Conservation (phyloP, 2,113 vertebrate species). For the Potamarius usumacintae region DNA sequence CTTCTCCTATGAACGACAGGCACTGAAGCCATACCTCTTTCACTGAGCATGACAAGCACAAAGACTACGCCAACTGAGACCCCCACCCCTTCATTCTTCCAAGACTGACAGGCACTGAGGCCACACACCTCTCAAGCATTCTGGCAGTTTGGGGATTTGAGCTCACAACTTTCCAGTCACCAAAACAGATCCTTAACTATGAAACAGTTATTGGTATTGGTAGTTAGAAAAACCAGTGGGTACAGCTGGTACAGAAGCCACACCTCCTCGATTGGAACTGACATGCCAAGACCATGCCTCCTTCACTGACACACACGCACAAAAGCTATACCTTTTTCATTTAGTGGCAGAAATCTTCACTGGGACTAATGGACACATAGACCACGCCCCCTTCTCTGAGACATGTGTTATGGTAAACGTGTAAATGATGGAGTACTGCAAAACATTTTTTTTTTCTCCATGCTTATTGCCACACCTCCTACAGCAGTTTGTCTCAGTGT, state of each 20-base stretch:
- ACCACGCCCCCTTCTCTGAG: neutral
- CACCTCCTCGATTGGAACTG: neutral
- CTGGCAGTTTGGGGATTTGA: neutral
- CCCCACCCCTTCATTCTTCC: neutral
- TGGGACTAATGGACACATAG: neutral
- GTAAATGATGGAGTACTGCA: neutral
- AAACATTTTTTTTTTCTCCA: neutral
- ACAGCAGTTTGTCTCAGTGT: neutral
- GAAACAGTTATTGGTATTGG: neutral
- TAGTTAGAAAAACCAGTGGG: too few species aligned
- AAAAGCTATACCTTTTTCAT: neutral
- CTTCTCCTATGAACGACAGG: neutral
- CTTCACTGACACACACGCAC: neutral
- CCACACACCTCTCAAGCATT: neutral
- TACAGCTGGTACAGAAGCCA: neutral
- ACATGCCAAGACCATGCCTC: neutral
- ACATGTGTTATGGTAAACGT: neutral
- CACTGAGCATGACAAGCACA: neutral
- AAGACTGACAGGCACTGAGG: neutral
- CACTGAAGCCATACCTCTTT: neutral
- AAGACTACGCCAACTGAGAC: neutral
- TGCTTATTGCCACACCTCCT: neutral
- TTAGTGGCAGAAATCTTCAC: neutral
- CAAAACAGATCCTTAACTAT: neutral
- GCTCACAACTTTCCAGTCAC: neutral